These are phyloP conservation scores for mouse (Mus musculus) DNA, from an alignment of 2,113 vertebrate genomes.

Conservation along the genomic window DNA sequence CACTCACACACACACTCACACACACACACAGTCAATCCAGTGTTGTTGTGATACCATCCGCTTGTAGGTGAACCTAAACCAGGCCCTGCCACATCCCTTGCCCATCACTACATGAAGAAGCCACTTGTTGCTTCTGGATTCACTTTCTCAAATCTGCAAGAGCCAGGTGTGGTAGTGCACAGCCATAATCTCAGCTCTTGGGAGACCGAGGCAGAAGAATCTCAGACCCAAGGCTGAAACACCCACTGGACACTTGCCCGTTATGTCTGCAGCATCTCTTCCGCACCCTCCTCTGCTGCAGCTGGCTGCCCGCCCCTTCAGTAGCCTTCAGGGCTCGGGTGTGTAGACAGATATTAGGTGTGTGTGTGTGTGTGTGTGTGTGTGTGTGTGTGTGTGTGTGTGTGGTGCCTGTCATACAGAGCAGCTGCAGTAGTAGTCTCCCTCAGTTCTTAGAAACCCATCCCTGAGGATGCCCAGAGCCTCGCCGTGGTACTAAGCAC, in stretches of 20 bases:
- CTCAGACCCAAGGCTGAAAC: background rate
- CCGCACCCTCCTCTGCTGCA: background rate
- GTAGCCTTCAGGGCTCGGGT: background rate
- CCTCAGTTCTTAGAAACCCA: background rate
- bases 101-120: background rate
- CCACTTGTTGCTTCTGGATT: background rate
- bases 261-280: background rate
- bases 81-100: background rate
- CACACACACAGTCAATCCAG: background rate
- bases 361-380: no score
- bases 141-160: background rate
- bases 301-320: background rate
- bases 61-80: accelerated
- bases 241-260: background rate
- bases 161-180: background rate
- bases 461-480: no score
- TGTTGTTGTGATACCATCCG: background rate
- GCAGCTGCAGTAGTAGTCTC: background rate
- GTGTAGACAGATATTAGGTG: background rate
- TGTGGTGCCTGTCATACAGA: background rate
- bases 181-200: background rate
- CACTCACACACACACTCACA: no score
- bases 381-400: no score
- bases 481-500: background rate
- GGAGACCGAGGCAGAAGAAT: background rate